phyloP scores from a whole-genome alignment of 2,888 invertebrate species.

The Lasioglossum malachurum region DNA sequence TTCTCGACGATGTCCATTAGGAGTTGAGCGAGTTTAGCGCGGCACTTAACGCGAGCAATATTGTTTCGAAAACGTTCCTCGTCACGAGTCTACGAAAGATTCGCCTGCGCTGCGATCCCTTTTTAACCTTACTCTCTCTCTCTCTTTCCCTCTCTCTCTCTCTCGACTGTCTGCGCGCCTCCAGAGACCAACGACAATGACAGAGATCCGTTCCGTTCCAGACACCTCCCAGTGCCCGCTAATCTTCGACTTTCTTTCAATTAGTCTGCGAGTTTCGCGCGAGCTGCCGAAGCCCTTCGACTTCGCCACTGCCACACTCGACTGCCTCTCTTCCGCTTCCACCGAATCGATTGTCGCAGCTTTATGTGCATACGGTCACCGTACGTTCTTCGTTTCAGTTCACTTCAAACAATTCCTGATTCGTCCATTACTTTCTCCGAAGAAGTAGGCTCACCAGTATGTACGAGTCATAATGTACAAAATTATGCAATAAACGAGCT shows the following conservation, averaged over 20 bases:
- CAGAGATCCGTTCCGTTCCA: neutral
- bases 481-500: neutral
- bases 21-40: constrained; percentile 66
- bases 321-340: neutral
- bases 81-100: constrained; percentile 46
- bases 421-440: neutral
- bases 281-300: constrained; percentile 19
- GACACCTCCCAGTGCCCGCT: constrained; percentile 15
- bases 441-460: neutral
- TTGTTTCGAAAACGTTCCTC: constrained; percentile 62
- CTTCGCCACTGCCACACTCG: neutral
- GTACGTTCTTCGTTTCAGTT: neutral
- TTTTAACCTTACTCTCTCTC: neutral
- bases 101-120: neutral
- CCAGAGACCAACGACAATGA: neutral
- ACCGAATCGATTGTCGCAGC: constrained; percentile 3
- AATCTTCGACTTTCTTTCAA: constrained; percentile 49
- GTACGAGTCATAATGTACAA: neutral
- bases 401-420: neutral
- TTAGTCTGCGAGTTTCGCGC: constrained; percentile 10
- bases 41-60: constrained; percentile 68
- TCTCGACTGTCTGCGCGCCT: neutral
- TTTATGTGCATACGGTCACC: neutral
- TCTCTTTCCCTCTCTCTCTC: too few relatives aligned
- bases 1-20: constrained; percentile 68